A percentile compares a stretch with the other conserved stretches of the same genome.
Conservation (phyloP, 2,113 vertebrate genomes). For the Coracopsis vasa region DNA sequence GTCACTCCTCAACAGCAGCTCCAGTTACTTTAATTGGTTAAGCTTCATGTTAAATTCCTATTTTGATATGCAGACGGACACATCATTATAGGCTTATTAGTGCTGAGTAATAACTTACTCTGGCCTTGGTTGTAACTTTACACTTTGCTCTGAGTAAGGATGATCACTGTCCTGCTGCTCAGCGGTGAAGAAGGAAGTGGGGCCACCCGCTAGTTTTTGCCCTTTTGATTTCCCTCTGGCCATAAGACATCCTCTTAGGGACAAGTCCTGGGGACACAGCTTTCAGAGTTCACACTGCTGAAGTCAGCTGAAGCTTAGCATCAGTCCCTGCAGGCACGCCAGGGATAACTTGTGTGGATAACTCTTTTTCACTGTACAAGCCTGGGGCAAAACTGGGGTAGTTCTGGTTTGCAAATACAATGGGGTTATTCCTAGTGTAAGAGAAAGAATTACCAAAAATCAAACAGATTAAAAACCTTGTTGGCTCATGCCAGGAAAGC, state of each 20-base stretch:
- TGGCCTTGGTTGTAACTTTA: background rate
- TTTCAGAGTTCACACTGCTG: background rate
- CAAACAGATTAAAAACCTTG: background rate
- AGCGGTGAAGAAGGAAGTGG: background rate
- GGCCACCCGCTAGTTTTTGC: background rate
- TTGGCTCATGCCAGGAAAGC: conserved; percentile 7
- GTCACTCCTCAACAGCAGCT: background rate
- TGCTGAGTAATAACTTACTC: background rate
- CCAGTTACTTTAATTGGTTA: background rate
- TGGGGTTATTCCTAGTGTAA: background rate
- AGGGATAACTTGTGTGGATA: background rate
- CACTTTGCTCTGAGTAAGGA: background rate
- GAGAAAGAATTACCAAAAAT: conserved; percentile 9
- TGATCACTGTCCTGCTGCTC: background rate
- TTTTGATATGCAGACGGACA: background rate
- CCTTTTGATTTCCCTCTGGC: background rate
- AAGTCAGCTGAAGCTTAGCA: background rate
- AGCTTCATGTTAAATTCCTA: background rate
- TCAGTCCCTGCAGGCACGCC: background rate
- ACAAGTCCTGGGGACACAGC: background rate
- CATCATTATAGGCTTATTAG: background rate
- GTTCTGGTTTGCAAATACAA: background rate
- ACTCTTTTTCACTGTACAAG: background rate
- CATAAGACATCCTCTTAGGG: rapidly evolving
- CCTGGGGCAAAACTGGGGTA: background rate